Conservation (phyloP, 2,888 invertebrate species). For the Campoplex capitator region DNA sequence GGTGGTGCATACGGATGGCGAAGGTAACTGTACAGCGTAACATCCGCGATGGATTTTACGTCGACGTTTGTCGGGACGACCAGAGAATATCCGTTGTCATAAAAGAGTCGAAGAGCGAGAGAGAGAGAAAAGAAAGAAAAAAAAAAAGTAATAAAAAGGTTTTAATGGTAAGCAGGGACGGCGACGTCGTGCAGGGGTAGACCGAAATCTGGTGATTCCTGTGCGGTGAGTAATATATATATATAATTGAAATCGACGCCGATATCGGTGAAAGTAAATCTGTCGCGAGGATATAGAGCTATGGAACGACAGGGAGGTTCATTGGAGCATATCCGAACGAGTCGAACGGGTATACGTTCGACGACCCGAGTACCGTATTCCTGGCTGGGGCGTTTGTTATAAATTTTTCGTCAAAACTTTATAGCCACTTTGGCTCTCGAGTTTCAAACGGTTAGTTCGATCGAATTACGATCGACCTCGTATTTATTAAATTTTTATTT, state of each 20-base stretch:
- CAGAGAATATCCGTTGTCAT: not conserved
- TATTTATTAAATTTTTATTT: not conserved
- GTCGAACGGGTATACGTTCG: slow-evolving; percentile 54
- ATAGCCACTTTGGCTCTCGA: not conserved
- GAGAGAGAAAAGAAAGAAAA: not conserved
- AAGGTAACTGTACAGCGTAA: slow-evolving; percentile 22
- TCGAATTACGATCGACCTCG: too few species aligned
- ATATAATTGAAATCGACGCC: slow-evolving; percentile 8
- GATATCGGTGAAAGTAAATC: slow-evolving; percentile 64
- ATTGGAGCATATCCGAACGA: slow-evolving; percentile 53
- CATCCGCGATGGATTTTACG: not conserved
- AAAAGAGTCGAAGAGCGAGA: not conserved
- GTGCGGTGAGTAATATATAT: not conserved
- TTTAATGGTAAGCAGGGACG: not conserved
- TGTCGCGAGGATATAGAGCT: slow-evolving; percentile 13
- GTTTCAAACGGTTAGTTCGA: not conserved
- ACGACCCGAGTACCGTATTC: slow-evolving; percentile 21
- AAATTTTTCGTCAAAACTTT: not conserved
- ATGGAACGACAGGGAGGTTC: slow-evolving; percentile 50
- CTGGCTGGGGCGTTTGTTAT: not conserved
- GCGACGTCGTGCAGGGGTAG: not conserved
- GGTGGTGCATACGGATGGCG: slow-evolving; percentile 6
- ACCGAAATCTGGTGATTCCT: slow-evolving; percentile 1
- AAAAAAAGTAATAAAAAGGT: not conserved
- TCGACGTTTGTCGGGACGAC: not conserved